phyloP scores from a whole-genome alignment of 2,113 vertebrate genomes.

The Hydropotes inermis region DNA sequence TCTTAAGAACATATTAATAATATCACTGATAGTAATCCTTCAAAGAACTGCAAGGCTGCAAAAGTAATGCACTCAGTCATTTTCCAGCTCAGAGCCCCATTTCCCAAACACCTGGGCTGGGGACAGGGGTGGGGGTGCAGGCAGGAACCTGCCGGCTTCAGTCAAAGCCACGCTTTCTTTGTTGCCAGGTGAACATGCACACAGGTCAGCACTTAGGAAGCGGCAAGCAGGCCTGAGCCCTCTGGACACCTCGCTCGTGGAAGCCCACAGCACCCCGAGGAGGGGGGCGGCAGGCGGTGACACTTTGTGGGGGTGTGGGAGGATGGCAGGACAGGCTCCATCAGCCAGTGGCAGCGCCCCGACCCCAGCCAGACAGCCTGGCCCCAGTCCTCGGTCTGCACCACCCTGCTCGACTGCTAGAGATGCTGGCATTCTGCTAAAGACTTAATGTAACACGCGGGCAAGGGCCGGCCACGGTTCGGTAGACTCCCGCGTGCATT shows the following conservation, averaged over 20 bases:
- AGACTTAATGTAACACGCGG: neutral
- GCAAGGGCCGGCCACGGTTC: fast-evolving
- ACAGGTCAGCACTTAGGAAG: neutral
- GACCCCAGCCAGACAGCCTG: neutral
- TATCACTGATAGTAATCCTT: neutral
- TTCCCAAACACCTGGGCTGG: neutral
- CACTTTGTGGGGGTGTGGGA: neutral
- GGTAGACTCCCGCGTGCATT: neutral
- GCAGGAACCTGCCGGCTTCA: fast-evolving
- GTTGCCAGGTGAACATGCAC: neutral
- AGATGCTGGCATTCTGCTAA: neutral
- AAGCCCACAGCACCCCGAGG: fast-evolving
- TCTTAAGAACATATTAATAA: neutral
- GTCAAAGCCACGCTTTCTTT: neutral
- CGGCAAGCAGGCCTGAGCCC: neutral
- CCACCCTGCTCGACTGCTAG: neutral
- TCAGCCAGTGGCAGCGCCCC: neutral
- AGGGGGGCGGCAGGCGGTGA: neutral
- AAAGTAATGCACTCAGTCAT: neutral
- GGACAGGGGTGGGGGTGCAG: no score
- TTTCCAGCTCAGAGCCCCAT: neutral
- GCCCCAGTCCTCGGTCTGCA: neutral
- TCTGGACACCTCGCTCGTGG: neutral
- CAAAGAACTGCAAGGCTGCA: neutral
- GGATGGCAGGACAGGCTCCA: neutral